Base-by-base conservation (phyloP, 2,888 invertebrate species). In the Drosophila paramelanica region DNA sequence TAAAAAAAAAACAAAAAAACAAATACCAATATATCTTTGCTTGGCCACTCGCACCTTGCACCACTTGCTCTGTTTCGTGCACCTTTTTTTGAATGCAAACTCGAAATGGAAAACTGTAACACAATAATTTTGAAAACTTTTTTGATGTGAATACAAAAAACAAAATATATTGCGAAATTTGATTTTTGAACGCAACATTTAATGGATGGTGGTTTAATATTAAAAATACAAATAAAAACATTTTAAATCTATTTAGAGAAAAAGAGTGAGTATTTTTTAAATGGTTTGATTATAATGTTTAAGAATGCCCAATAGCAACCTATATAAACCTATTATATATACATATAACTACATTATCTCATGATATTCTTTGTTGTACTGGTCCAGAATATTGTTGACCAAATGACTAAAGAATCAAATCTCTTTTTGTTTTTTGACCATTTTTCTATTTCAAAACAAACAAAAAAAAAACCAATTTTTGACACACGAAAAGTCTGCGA, bases 241-340 rank as follows among this genome's bases (percentile, higher is more conserved):
- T 84, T 89, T 89, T 74, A 70, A 85, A 88, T 73, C 89, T 89
- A 86, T 89, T 86, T 91, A 92, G 92, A 91, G 84, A 91, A 91
- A 91, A 92, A 92, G 91, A 92, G 92, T 92, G 91, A 92, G 92
- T 92, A 92, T 91, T 89, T 91, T 89, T 79, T 81, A 79, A 81
- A 81, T 88, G 81, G 81, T 89, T 89, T 87, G 89, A 65, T 51
- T 88, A 77, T 81, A 84, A 86, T 75, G 82, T 88, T 87, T 85
- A 86, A 84, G 84, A 89, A 89, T 84, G 89, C 86, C 73, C 65
- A 62, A 78, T 84, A 84, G 79, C 70, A 67, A 82, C 60, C 46
- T 66, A 77, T 58, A 58, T 51, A 43, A 39, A 55, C 43, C 49
- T 43, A 56, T 57, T 55, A 61, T 50, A 58, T 42, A 52, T 64